A percentile compares a stretch with the other conserved stretches of the same genome.
Evolutionary conservation across 2,797 vertebrate species (phyloP).

Genomic region (Philypnodon macrostomus): DNA sequence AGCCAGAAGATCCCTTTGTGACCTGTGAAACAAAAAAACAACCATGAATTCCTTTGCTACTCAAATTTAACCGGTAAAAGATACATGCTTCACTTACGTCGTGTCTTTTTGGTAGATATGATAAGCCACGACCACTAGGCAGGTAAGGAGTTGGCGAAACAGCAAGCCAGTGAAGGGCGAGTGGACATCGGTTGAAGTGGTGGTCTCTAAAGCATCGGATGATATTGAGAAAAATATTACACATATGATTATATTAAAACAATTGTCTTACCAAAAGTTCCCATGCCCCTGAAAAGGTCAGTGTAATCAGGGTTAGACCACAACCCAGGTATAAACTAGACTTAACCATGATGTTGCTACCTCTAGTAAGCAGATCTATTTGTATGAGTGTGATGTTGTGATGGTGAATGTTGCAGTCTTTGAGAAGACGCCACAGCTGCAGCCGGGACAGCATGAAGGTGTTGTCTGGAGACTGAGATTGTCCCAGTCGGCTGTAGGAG

Average conservation of each 20-base stretch:
- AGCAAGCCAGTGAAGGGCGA: slow-evolving; percentile 78
- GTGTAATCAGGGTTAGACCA: too few species aligned
- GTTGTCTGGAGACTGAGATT: slow-evolving; percentile 67
- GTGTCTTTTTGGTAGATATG: slow-evolving; percentile 75
- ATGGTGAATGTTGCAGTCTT: slow-evolving; percentile 85
- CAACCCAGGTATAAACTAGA: too few species aligned
- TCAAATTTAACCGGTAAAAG: too few species aligned
- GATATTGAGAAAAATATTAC: not conserved
- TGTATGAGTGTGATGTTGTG: slow-evolving; percentile 76
- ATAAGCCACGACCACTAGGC: slow-evolving; percentile 80
- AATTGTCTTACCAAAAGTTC: too few species aligned
- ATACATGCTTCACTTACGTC: slow-evolving; percentile 71
- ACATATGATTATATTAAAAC: too few species aligned
- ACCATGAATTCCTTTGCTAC: not conserved
- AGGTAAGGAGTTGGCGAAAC: slow-evolving; percentile 78
- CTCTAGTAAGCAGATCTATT: slow-evolving; percentile 74
- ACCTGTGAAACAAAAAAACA: slow-evolving; percentile 61
- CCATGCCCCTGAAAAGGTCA: too few species aligned
- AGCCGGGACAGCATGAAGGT: slow-evolving; percentile 80
- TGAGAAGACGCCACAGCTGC: slow-evolving; percentile 90
- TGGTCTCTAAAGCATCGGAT: slow-evolving; percentile 52
- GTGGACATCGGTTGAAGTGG: slow-evolving; percentile 62
- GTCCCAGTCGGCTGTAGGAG: slow-evolving; percentile 86
- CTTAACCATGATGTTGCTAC: too few species aligned
- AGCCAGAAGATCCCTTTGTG: slow-evolving; percentile 64